Conservation (phyloP, 37 sponge, comb jelly and placozoan genomes). For the Spongilla lacustris region DNA sequence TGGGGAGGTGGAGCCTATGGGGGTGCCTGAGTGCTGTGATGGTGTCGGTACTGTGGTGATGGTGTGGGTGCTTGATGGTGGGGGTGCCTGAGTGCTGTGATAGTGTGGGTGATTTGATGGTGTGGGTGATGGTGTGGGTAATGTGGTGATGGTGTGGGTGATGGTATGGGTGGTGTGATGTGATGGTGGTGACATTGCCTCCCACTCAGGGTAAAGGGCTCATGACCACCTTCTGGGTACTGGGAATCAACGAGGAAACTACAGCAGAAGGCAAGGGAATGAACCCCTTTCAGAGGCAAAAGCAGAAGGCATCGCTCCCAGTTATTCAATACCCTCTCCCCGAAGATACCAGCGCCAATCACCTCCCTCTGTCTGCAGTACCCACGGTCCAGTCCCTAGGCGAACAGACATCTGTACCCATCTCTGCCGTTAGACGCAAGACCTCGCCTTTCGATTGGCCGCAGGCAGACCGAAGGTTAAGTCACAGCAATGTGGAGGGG, state of each 20-base stretch:
- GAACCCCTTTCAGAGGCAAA: slow-evolving; percentile 7
- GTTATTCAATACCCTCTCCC: background rate
- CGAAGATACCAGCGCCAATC: background rate
- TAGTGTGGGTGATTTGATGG: too few species aligned
- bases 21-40: background rate
- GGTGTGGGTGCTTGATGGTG: too few species aligned
- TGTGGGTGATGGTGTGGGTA: background rate
- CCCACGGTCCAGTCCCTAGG: background rate
- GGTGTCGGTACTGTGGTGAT: too few species aligned
- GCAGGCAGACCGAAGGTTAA: slow-evolving; percentile 14
- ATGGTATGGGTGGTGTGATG: background rate
- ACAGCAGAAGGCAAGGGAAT: background rate
- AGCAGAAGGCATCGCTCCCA: background rate
- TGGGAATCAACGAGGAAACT: slow-evolving; percentile 15
- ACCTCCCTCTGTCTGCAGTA: background rate
- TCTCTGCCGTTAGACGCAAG: background rate
- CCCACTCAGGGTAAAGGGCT: slow-evolving; percentile 69
- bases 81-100: too few species aligned
- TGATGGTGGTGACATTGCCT: background rate
- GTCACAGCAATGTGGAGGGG: background rate
- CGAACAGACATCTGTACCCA: background rate
- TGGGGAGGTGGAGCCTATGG: background rate
- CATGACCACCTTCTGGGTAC: slow-evolving; percentile 73
- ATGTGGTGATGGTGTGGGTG: background rate
- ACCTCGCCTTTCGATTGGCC: slow-evolving; percentile 49